Evolutionary conservation across 2,888 invertebrate species (phyloP).

Genomic region (Sarcophaga subvicina): DNA sequence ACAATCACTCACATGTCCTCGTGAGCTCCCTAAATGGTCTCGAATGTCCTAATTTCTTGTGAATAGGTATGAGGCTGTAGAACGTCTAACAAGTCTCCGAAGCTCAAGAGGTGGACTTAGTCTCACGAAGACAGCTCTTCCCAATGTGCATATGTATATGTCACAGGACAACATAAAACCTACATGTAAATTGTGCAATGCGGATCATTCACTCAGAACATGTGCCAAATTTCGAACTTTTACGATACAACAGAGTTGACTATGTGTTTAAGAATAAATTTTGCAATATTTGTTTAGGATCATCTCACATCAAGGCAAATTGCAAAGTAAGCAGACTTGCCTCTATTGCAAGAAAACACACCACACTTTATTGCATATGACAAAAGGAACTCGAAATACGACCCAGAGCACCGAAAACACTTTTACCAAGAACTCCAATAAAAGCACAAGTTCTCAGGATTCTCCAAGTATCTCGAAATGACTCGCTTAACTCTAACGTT

Average conservation of each 20-base stretch:
- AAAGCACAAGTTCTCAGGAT: background rate
- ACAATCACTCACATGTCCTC: slow-evolving; percentile 12
- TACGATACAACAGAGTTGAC: background rate
- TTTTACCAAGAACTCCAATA: too few species aligned
- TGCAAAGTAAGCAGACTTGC: too few species aligned
- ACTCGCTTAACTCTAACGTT: background rate
- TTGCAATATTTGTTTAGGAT: too few species aligned
- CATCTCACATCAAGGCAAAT: too few species aligned
- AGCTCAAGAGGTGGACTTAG: background rate
- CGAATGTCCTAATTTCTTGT: slow-evolving; percentile 29
- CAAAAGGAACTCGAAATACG: too few species aligned
- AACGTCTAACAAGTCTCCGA: background rate
- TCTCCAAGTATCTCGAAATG: too few species aligned
- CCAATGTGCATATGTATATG: too few species aligned
- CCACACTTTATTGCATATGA: background rate
- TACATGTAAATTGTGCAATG: background rate
- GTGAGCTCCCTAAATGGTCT: slow-evolving; percentile 21
- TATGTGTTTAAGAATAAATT: too few species aligned
- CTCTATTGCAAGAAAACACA: background rate
- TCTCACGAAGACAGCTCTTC: background rate
- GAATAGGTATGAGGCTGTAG: slow-evolving; percentile 16
- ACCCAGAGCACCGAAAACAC: too few species aligned
- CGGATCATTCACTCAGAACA: background rate
- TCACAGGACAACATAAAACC: background rate
- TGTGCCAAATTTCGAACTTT: background rate